Conservation (phyloP, 2,888 invertebrate genomes). For the Siphlonurus alternatus region DNA sequence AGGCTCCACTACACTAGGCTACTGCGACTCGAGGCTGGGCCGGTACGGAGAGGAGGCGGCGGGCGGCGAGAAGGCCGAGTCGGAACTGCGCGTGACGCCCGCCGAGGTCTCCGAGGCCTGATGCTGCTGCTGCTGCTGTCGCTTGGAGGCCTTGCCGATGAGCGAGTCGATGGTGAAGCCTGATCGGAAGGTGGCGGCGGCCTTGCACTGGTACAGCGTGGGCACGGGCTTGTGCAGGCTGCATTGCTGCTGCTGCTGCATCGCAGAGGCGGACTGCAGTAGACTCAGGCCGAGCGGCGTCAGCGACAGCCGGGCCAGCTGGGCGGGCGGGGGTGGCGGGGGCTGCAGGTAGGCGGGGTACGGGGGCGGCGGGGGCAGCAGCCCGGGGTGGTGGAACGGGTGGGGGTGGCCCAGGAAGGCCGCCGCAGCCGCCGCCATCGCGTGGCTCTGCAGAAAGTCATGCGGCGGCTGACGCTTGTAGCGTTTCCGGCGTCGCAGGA, state of each 20-base stretch:
- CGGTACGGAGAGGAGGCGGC: too few species aligned
- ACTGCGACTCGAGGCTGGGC: not conserved
- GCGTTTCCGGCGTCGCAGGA: constrained; percentile 81
- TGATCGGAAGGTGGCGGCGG: not conserved
- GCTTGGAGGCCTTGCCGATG: not conserved
- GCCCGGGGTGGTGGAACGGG: not conserved
- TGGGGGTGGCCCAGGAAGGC: constrained; percentile 23
- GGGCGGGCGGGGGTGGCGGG: not conserved
- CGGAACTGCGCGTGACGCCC: not conserved
- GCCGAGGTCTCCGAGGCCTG: not conserved
- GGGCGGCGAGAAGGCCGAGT: constrained; percentile 1
- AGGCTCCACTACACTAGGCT: too few species aligned
- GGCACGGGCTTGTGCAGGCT: constrained; percentile 1
- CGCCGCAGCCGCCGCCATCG: constrained; percentile 37
- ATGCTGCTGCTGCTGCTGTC: not conserved
- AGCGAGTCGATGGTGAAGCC: constrained; percentile 7
- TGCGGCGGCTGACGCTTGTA: constrained; percentile 67
- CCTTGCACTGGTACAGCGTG: constrained; percentile 3
- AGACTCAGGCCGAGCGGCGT: constrained; percentile 6
- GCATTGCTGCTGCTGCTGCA: too few species aligned
- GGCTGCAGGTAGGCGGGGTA: not conserved
- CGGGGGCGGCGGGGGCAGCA: not conserved
- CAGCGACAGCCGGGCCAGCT: not conserved
- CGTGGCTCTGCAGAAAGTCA: constrained; percentile 33
- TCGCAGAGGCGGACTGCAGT: not conserved